Percentiles rank a stretch among this genome's conserved stretches.
phyloP scores from a whole-genome alignment of 2,113 vertebrate species.

The Pseudorhombus dupliciocellatus region DNA sequence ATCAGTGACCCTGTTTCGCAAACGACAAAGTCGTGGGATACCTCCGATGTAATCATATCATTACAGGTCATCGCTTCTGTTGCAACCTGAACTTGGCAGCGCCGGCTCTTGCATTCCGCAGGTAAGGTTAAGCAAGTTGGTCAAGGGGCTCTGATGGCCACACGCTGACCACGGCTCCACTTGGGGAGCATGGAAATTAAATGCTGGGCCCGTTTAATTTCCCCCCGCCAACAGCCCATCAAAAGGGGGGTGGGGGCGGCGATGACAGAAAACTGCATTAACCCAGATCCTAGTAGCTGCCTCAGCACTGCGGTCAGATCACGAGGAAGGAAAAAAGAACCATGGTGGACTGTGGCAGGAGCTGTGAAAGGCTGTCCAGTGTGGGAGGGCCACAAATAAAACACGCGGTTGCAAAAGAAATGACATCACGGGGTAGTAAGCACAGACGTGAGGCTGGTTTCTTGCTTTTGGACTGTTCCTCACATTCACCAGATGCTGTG shows the following conservation, averaged over 20 bases:
- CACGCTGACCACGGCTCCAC: slow-evolving; percentile 29
- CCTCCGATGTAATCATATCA: slow-evolving; percentile 49
- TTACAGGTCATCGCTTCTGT: slow-evolving; percentile 48
- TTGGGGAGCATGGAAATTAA: too few relatives aligned
- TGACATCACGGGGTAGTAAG: slow-evolving; percentile 59
- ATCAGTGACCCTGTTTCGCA: slow-evolving; percentile 2
- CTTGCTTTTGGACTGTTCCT: background rate
- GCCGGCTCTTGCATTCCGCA: slow-evolving; percentile 24
- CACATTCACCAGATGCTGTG: too few relatives aligned
- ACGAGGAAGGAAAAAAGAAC: slow-evolving; percentile 46
- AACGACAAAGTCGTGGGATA: slow-evolving; percentile 20
- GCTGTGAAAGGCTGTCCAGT: slow-evolving; percentile 26
- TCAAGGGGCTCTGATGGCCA: slow-evolving; percentile 49
- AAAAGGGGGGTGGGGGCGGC: slow-evolving; percentile 18
- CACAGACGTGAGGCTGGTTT: slow-evolving; percentile 8
- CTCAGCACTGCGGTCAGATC: slow-evolving; percentile 62
- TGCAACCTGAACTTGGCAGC: slow-evolving; percentile 31
- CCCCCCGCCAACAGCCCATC: slow-evolving; percentile 37
- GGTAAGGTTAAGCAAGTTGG: slow-evolving; percentile 62
- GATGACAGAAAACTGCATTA: slow-evolving; percentile 43
- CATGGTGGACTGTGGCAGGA: slow-evolving; percentile 49
- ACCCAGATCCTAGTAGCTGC: slow-evolving; percentile 62
- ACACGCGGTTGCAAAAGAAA: slow-evolving; percentile 40
- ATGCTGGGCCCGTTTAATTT: slow-evolving; percentile 5
- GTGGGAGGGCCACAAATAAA: slow-evolving; percentile 57